phyloP scores from a whole-genome alignment of 1,140 invertebrate genomes.

The Sycophaga agraensis region DNA sequence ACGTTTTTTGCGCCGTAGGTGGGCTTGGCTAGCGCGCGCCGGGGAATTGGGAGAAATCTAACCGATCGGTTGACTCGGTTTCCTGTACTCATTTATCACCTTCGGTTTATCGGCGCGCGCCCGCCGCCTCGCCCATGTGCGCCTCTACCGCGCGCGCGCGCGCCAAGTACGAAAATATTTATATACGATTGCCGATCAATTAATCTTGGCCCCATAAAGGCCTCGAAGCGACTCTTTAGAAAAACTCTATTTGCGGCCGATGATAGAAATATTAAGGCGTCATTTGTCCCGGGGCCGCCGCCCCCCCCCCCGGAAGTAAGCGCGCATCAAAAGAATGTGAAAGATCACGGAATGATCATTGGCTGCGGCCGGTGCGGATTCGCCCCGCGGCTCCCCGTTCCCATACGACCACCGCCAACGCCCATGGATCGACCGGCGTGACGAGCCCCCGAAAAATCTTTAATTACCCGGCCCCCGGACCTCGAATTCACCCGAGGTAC shows the following conservation, averaged over 20 bases:
- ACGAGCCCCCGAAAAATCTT: constrained; percentile 16
- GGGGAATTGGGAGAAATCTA: not conserved
- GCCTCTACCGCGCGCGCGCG: not conserved
- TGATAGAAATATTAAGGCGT: constrained; percentile 12
- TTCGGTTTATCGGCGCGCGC: constrained; percentile 18
- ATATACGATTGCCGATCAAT: constrained; percentile 2
- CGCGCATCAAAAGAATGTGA: constrained; percentile 9
- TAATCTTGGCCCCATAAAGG: not conserved
- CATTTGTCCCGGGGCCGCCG: not conserved
- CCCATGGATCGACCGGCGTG: no score
- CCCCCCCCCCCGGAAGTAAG: not conserved
- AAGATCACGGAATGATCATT: constrained; percentile 9
- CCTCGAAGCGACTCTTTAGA: no score
- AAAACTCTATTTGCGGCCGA: constrained; percentile 1
- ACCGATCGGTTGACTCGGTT: constrained; percentile 1
- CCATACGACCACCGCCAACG: no score
- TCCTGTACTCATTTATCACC: constrained; percentile 20
- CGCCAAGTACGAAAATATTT: constrained; percentile 16
- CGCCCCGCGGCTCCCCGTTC: no score
- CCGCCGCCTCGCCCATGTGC: not conserved
- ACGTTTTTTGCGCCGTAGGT: constrained; percentile 21
- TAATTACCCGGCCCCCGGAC: constrained; percentile 21
- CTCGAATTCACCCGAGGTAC: constrained; percentile 13
- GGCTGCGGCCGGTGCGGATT: no score
- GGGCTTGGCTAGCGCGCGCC: not conserved